Base-by-base conservation (phyloP, 2,797 vertebrate species). In the Strix occidentalis region DNA sequence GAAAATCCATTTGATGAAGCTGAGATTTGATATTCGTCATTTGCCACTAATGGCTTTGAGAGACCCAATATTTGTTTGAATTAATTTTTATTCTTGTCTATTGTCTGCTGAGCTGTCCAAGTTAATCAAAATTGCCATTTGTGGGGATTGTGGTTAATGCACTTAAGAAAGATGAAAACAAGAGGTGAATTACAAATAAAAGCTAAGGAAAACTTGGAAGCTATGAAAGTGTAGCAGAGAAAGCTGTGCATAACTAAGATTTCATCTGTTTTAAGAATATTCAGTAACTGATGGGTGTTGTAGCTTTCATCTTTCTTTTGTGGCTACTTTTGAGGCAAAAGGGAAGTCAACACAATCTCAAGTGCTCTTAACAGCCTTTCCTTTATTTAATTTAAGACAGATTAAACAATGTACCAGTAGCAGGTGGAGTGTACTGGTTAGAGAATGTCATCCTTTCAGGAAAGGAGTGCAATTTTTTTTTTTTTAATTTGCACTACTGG, bases 1-100 rank as follows among this genome's bases (percentile, higher is more conserved):
- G 68, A 78, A 82, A 80, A 78, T 81, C 61, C 54, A 29, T 54
- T 58, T 93, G 85, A 31, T 81, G 48, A 77, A 61, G 77, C 93
- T 89, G 69, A 66, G 68, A 77, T 90, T 66, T 75, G 28, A 60
- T 82, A 68, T 72, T 90, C 0, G 0, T 80, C 76, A 48, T 71
- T 64, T 53, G 72, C 45, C 39, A 24, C 65, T 90, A 60, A 87
- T 81, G 71, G 80, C 57, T 95, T 80, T 69, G 37, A 54, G 84
- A 94, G 87, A 87, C 70, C 39, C 10, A 31, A 1, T 92, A 90
- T 85, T 95, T 87, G 39, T 88, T 95, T 81, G 75, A 78, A 87
- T 87, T 95, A 50, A 83, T 93, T 95, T 95, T 82, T 96, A 39
- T 91, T 95, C 57, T 80, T 95, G 43, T 77, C 85, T 86, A 3